Evolutionary conservation across 2,888 invertebrate species (phyloP).

Genomic region (Mythimna pallens): DNA sequence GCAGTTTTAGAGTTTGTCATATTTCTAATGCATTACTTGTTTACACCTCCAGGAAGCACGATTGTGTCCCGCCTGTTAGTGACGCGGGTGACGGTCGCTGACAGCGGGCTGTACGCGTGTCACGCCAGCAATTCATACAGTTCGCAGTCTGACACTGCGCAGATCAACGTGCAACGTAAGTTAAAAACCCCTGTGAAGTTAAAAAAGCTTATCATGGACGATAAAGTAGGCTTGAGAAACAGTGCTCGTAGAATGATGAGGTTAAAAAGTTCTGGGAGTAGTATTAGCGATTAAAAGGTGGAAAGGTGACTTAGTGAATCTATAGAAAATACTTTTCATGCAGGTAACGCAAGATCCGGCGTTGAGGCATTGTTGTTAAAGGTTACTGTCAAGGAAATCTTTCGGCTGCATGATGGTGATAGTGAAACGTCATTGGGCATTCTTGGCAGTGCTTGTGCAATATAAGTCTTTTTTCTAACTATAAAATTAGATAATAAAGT

Average conservation of each 20-base stretch:
- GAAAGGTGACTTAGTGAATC: background rate
- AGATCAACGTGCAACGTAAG: constrained; percentile 94
- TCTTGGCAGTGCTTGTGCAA: background rate
- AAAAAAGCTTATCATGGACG: background rate
- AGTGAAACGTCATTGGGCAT: background rate
- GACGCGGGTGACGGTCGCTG: constrained; percentile 90
- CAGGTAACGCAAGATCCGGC: background rate
- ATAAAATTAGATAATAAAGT: background rate
- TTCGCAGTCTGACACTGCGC: constrained; percentile 91
- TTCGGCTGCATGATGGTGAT: background rate
- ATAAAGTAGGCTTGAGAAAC: background rate
- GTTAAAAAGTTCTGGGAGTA: background rate
- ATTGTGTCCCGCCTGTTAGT: constrained; percentile 93
- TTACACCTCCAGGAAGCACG: constrained; percentile 36
- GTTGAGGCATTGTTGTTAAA: background rate
- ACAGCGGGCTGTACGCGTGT: constrained; percentile 96
- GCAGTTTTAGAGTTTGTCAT: background rate
- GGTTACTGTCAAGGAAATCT: background rate
- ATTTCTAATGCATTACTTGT: background rate
- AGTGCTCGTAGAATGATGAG: background rate
- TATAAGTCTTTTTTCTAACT: background rate
- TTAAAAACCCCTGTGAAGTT: background rate
- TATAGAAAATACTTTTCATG: background rate
- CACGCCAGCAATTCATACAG: constrained; percentile 95
- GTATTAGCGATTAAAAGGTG: background rate